A percentile compares a stretch with the other conserved stretches of the same genome.
phyloP scores from a whole-genome alignment of 2,797 vertebrate genomes.

The Sebastes cheni region DNA sequence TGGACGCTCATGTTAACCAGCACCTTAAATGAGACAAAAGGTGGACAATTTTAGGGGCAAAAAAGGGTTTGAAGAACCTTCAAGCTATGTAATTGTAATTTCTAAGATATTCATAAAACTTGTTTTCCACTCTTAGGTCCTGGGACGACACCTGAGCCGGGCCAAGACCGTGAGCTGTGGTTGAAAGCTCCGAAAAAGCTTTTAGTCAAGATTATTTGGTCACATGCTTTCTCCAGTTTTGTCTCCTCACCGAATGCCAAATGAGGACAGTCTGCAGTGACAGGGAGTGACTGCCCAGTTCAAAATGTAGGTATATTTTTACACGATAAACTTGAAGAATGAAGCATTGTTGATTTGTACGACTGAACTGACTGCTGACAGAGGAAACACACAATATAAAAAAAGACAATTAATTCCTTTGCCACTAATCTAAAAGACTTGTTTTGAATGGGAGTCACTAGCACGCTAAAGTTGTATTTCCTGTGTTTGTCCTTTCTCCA shows the following conservation, averaged over 20 bases:
- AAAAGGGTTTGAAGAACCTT: background rate
- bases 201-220: background rate
- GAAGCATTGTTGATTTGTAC: background rate
- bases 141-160: background rate
- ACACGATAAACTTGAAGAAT: background rate
- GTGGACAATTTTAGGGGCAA: too few species aligned
- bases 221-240: background rate
- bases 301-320: background rate
- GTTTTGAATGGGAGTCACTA: background rate
- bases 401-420: background rate
- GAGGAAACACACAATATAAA: background rate
- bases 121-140: background rate
- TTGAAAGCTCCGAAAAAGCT: background rate
- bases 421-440: background rate
- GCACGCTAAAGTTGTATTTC: background rate
- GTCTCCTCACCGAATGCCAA: background rate
- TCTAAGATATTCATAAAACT: background rate
- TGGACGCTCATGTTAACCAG: too few species aligned
- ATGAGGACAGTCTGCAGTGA: background rate
- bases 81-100: background rate
- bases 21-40: background rate
- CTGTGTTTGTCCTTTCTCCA: background rate
- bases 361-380: background rate
- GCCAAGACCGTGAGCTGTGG: background rate
- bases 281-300: background rate